These are phyloP conservation scores for Phyllotreta cruciferae DNA, from an alignment of 2,888 invertebrate species.

Conservation along the genomic window DNA sequence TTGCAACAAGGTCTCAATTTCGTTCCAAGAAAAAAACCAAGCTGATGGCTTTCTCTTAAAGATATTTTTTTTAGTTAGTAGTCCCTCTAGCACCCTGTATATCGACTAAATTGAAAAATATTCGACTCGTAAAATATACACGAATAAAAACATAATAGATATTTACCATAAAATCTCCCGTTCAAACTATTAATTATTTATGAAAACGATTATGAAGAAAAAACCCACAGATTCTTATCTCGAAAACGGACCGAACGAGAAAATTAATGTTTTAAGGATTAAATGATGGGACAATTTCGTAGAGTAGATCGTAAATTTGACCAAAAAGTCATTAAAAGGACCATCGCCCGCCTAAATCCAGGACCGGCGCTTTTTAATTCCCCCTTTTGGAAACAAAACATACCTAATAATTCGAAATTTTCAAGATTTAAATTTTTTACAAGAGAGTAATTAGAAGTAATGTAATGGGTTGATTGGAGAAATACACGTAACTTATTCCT, in stretches of 20 bases:
- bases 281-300: slow-evolving; percentile 54
- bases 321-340: slow-evolving; percentile 42
- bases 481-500: no score
- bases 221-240: slow-evolving; percentile 41
- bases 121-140: background rate
- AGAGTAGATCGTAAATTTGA: slow-evolving; percentile 48
- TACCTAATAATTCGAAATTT: no score
- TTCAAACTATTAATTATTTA: slow-evolving; percentile 41
- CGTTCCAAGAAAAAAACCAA: slow-evolving; percentile 25
- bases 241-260: slow-evolving; percentile 46
- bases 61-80: background rate
- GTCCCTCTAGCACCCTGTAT: no score
- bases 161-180: slow-evolving; percentile 41
- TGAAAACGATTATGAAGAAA: slow-evolving; percentile 39
- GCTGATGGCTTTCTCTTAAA: slow-evolving; percentile 24
- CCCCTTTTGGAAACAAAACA: background rate
- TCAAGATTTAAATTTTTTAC: no score
- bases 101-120: background rate
- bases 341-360: slow-evolving; percentile 17
- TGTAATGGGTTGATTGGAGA: no score
- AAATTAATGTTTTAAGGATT: slow-evolving; percentile 51
- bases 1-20: slow-evolving; percentile 27
- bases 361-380: slow-evolving; percentile 4
- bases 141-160: slow-evolving; percentile 32
- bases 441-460: no score